Evolutionary conservation across 2,888 invertebrate genomes (phyloP), one percentile per base, ranked within the genome.

Genomic region (Lamellibrachia satsuma): DNA sequence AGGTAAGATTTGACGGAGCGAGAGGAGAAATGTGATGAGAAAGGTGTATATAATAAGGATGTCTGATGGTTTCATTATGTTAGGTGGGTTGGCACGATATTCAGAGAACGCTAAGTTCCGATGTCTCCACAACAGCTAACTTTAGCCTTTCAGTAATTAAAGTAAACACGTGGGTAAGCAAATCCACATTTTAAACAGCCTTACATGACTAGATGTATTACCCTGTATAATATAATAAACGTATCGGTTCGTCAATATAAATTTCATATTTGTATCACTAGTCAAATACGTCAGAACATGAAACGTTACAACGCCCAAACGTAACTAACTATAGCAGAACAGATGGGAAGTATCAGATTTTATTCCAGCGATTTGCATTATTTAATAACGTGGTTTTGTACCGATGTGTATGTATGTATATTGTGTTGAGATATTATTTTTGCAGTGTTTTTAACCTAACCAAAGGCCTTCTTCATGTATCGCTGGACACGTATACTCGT

Each of bases 311-410:
- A 55, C 55, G 55, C 55, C 55, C 55, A 9, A 9, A 9, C 7
- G 3, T 55, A 55, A 55, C 55, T 55, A 9, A 55, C 9, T 75
- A n/a, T 22, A 75, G 75, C 15, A 22, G 75, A 75, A 75, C 15
- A 11, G 75, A 75, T 22, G n/a, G 22, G 75, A 75, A 75, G 22
- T 22, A 75, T 75, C 75, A 75, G 75, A 75, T 75, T 75, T 3
- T 75, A 75, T 75, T 75, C 75, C 75, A 75, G 3, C n/a, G 75
- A 75, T 75, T 22, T 15, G 75, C 75, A 75, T 75, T 75, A 75
- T 75, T 75, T 75, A 75, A 75, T 75, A 75, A 22, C 75, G 75
- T 75, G 75, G 75, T 75, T 75, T 75, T 75, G 75, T 75, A 75
- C n/a, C 22, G 15, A 75, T 75, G 75, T 75, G 75, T 75, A 75